These are phyloP conservation scores for Atta colombica DNA, from an alignment of 1,140 invertebrate genomes.

Conservation along the genomic window DNA sequence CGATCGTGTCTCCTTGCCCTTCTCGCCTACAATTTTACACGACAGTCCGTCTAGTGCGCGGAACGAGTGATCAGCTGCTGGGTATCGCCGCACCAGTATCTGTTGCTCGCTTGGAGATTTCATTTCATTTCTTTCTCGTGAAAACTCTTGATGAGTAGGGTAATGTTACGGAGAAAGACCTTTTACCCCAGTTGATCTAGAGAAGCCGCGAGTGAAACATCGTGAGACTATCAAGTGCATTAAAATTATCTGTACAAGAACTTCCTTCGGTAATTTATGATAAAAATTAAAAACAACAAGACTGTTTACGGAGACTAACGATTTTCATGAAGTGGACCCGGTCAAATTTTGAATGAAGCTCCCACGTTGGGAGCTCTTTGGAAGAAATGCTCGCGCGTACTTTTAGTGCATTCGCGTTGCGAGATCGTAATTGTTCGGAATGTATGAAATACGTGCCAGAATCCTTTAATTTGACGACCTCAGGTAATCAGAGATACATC, in stretches of 20 bases:
- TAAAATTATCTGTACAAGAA: neutral
- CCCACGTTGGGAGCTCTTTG: neutral
- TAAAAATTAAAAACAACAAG: neutral
- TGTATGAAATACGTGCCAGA: neutral
- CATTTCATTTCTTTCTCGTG: neutral
- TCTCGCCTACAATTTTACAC: conserved; percentile 29
- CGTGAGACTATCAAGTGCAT: neutral
- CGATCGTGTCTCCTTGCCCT: conserved; percentile 6
- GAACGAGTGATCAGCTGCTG: conserved; percentile 22
- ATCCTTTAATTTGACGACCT: neutral
- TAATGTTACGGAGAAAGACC: neutral
- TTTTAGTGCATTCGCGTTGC: neutral
- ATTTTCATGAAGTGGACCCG: neutral
- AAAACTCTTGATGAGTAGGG: neutral
- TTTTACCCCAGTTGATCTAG: neutral
- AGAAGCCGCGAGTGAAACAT: neutral
- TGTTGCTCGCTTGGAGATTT: neutral
- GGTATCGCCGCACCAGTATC: neutral
- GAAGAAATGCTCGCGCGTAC: conserved; percentile 14
- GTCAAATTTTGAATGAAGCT: neutral
- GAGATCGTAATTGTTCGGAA: neutral
- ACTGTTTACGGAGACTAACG: neutral
- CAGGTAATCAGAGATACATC: conserved; percentile 7
- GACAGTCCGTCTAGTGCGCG: neutral
- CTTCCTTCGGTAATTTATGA: neutral